Base-by-base conservation (phyloP, 2,797 vertebrate species). In the Coranthus polyacanthus region DNA sequence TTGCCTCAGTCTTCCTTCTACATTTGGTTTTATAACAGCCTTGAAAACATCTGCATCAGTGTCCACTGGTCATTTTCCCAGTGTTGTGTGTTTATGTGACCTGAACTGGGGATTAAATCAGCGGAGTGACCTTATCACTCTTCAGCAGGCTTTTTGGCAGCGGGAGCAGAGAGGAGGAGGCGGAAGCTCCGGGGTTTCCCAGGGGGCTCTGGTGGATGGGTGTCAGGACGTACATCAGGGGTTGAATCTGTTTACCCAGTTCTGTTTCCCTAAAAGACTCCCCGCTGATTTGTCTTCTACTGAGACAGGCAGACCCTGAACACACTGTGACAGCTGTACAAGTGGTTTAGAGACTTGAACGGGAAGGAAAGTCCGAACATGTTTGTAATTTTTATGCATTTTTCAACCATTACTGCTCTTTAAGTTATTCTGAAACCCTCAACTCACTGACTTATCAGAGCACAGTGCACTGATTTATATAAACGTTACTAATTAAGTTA, bases 91-190 rank as follows among this genome's bases (percentile, higher is more conserved):
- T 86, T 83, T 70, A 69, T 77, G 74, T 84, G 83, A 84, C 86
- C 78, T 56, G 64, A 66, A 37, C 51, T 0, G 12, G 69, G n/a
- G 70, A 85, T 88, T 81, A 70, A 77, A 85, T 76, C 82, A 82
- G 80, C 85, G 75, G 84, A 63, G 72, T 29, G 87, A 75, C 87
- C 52, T 77, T 66, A 22, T 74, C 76, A 59, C 60, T 38, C 52
- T 71, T 71, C 86, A 85, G 84, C 89, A 82, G 89, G 67, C 54
- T 38, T 59, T 69, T 65, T 78, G 82, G 81, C 68, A 81, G 62
- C 55, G 50, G 67, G 24, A 75, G 54, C 7, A 49, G 45, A 45
- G 57, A 64, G 42, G 39, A 68, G 13, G 24, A 26, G 24, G 24
- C 3, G 24, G 24, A 26, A 52, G 22, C 5, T 13, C 16, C 12